Evolutionary conservation across 2,888 invertebrate genomes (phyloP), one percentile per base, ranked within the genome.

Genomic region (Drosophila sordidula): DNA sequence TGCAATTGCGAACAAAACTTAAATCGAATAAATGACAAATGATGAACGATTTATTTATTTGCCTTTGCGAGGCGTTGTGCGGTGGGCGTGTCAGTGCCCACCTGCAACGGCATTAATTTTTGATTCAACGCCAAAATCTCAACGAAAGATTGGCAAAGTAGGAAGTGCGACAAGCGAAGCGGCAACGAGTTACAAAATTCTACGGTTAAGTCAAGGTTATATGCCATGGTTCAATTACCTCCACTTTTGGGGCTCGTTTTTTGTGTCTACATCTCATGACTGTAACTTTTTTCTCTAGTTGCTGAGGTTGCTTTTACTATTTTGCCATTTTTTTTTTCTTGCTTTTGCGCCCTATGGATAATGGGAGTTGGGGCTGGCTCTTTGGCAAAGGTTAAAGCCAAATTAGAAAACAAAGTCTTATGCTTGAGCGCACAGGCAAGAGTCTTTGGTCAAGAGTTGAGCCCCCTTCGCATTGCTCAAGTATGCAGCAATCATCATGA

Each of bases 1-100:
- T 70, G 61, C 61, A 68, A 64, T 52, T 61, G 67, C 47, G 57
- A 70, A 66, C 52, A 54, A 80, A 75, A 87, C 81, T 85, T 89
- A 72, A 85, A 85, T 85, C 81, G 87, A 85, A 85, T 87, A 80
- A 76, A 87, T 76, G 89, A 89, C 84, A 85, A 89, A 83, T 89
- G 84, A 87, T 84, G 76, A 80, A 84, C 76, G 74, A 75, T 87
- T 88, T 84, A 75, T 86, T 69, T 68, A 79, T 63, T 57, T 62
- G 70, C 62, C 61, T 55, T 58, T 55, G 49, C 9, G 51, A 41
- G 39, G 22, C 50, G 50, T 42, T 44, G 18, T 14, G 32, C 11
- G 14, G 25, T 64, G 65, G 65, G 57, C 51, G 57, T 36, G 51
- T 16, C 41, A n/a, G 22, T n/a, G 26, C 14, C n/a, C 29, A 34